phyloP scores from a whole-genome alignment of 2,888 invertebrate species.

The Neocrepidodera transversa region DNA sequence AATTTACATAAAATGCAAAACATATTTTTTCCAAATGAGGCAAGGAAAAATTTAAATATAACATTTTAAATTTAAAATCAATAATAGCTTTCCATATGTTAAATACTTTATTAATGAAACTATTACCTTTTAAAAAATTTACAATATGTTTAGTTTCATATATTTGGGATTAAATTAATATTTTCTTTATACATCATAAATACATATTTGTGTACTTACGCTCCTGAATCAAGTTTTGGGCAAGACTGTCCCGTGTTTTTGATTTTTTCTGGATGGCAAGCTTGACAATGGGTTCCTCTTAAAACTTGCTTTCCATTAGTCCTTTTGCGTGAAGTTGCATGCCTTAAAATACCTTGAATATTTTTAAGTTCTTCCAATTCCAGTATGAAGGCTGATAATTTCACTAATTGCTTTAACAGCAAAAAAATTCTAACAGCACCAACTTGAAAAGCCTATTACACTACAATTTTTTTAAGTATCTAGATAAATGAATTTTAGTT shows the following conservation, averaged over 20 bases:
- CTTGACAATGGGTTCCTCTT: conserved; percentile 51
- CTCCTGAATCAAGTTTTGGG: conserved; percentile 59
- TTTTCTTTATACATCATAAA: too few species aligned
- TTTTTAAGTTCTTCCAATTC: conserved; percentile 55
- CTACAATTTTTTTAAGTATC: conserved; percentile 20
- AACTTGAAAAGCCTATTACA: conserved; percentile 25
- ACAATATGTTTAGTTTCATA: too few species aligned
- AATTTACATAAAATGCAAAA: too few species aligned
- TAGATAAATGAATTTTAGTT: conserved; percentile 16
- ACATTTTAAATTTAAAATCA: too few species aligned
- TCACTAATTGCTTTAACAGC: conserved; percentile 17
- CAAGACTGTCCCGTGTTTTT: conserved; percentile 61
- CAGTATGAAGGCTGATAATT: conserved; percentile 50
- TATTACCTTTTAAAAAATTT: too few species aligned
- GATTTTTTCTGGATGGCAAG: conserved; percentile 54
- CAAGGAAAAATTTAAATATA: too few species aligned
- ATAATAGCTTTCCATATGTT: too few species aligned
- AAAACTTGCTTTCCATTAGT: conserved; percentile 44
- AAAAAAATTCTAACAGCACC: conserved; percentile 33
- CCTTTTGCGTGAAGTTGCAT: conserved; percentile 46
- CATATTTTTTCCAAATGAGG: too few species aligned
- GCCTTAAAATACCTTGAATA: conserved; percentile 48
- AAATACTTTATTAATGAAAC: too few species aligned
- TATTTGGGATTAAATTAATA: too few species aligned
- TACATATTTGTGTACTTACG: conserved; percentile 54